A percentile compares a stretch with the other conserved stretches of the same genome.
Evolutionary conservation across 1,140 invertebrate genomes (phyloP).

Genomic region (Orius insidiosus): DNA sequence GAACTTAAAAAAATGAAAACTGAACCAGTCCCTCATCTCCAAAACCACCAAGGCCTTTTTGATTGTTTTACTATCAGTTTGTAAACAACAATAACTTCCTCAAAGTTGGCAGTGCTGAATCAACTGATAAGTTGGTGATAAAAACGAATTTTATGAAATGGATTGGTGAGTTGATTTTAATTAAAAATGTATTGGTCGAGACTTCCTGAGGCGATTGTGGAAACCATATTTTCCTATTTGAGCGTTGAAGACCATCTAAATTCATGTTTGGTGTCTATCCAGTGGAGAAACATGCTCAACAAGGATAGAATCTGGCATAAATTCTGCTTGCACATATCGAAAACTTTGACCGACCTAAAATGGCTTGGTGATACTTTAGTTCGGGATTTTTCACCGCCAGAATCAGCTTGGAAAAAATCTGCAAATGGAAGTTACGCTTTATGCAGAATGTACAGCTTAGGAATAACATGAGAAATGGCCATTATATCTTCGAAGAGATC

Average conservation of each 20-base stretch:
- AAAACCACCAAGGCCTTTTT: too few relatives aligned
- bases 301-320: conserved; percentile 15
- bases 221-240: conserved; percentile 10
- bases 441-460: conserved; percentile 15
- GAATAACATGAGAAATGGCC: conserved; percentile 11
- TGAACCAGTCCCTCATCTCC: conserved; percentile 8
- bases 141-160: too few relatives aligned
- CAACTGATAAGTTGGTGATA: too few relatives aligned
- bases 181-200: too few relatives aligned
- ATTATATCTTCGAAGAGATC: conserved; percentile 4
- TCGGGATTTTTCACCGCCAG: not conserved
- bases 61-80: too few relatives aligned
- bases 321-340: conserved; percentile 7
- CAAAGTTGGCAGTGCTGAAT: too few relatives aligned
- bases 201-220: conserved; percentile 15
- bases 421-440: conserved; percentile 14
- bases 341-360: conserved; percentile 8
- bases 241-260: conserved; percentile 13
- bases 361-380: not conserved
- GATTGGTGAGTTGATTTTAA: too few relatives aligned
- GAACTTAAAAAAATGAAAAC: conserved; percentile 10
- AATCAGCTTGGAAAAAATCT: conserved; percentile 8
- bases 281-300: conserved; percentile 17
- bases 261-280: conserved; percentile 11
- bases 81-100: too few relatives aligned